Conservation (phyloP, 35 echinoderm and acorn worm genomes). For the Stichopus chloronotus region DNA sequence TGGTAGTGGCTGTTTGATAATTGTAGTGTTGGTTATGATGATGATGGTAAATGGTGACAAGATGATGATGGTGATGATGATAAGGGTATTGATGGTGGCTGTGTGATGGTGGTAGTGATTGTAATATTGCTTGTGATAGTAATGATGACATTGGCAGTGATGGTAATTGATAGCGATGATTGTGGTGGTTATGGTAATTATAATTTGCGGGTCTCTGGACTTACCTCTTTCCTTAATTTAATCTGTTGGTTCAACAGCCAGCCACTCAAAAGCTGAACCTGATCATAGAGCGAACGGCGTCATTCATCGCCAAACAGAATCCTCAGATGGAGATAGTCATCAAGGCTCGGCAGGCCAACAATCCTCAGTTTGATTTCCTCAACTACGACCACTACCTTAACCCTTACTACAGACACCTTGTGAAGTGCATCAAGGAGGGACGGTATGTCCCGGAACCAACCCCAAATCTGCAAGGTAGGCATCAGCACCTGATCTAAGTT, state of each 20-base stretch:
- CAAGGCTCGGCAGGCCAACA: constrained; percentile 94
- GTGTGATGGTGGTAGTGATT: no score
- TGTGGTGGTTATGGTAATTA: no score
- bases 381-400: constrained; percentile 98
- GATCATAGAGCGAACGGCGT: constrained; percentile 91
- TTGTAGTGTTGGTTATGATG: no score
- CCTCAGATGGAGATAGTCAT: constrained; percentile 97
- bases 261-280: constrained; percentile 80
- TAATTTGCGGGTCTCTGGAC: no score
- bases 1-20: no score
- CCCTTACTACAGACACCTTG: constrained; percentile 93
- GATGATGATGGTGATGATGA: no score
- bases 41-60: no score
- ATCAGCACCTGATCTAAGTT: background rate
- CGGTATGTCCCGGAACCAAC: constrained; percentile 68
- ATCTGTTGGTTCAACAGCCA: constrained; percentile 57
- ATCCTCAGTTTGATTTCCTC: constrained; percentile 97
- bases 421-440: constrained; percentile 79
- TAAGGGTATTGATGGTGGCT: no score
- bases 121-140: no score
- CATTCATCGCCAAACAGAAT: constrained; percentile 76
- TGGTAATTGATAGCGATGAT: no score
- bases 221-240: no score
- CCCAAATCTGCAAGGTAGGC: constrained; percentile 71
- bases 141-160: no score